phyloP scores from a whole-genome alignment of 1,140 invertebrate species.

The Bombus vancouverensis region DNA sequence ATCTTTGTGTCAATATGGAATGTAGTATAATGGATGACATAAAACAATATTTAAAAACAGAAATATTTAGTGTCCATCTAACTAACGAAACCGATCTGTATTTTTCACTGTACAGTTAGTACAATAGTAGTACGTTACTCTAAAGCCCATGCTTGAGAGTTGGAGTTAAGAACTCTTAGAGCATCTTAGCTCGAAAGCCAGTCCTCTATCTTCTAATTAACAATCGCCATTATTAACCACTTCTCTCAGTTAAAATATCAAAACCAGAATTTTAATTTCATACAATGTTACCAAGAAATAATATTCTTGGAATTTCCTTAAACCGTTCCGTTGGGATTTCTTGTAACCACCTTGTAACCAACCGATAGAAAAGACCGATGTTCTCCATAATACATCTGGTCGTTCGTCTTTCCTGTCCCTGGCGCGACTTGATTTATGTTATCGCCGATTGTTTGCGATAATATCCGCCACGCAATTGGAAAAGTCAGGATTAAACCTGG shows the following conservation, averaged over 20 bases:
- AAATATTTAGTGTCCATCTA: not conserved
- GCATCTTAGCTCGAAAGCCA: not conserved
- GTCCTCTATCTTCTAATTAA: not conserved
- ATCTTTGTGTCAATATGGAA: too few relatives aligned
- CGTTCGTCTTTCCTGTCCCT: too few relatives aligned
- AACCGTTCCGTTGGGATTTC: not conserved
- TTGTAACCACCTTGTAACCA: too few relatives aligned
- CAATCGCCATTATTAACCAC: not conserved
- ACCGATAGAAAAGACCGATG: too few relatives aligned
- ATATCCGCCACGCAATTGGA: slow-evolving; percentile 46
- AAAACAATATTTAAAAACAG: too few relatives aligned
- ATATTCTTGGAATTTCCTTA: not conserved
- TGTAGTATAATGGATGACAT: too few relatives aligned
- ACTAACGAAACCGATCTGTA: not conserved
- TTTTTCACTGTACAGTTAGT: not conserved
- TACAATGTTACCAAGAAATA: too few relatives aligned
- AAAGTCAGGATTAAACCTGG: slow-evolving; percentile 50
- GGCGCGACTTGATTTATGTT: slow-evolving; percentile 33
- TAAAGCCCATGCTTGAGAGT: not conserved
- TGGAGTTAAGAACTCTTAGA: too few relatives aligned
- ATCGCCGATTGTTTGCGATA: slow-evolving; percentile 25
- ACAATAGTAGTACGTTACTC: not conserved
- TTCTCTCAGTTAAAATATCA: not conserved
- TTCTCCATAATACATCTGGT: too few relatives aligned
- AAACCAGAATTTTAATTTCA: not conserved